A percentile compares a stretch with the other conserved stretches of the same genome.
These are phyloP conservation scores for Protobothrops flavoviridis DNA, from an alignment of 2,113 vertebrate species.

Conservation along the genomic window DNA sequence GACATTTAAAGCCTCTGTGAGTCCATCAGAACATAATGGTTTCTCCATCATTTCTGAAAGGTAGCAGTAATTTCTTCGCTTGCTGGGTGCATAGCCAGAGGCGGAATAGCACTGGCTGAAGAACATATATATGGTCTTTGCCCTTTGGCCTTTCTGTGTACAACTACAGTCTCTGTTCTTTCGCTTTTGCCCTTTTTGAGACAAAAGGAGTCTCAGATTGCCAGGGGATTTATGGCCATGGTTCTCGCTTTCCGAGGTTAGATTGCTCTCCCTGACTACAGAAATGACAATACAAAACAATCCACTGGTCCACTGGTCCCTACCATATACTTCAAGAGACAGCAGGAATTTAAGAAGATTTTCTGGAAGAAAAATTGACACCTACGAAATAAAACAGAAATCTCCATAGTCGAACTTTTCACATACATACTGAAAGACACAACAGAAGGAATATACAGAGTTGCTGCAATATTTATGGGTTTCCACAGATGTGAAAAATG, in stretches of 20 bases:
- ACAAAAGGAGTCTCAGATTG: not conserved
- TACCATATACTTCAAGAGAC: not conserved
- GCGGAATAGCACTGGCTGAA: not conserved
- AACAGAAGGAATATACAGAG: not conserved
- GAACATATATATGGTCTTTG: not conserved
- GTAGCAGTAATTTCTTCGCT: not conserved
- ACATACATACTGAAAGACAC: not conserved
- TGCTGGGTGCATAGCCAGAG: not conserved
- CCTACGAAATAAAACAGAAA: not conserved
- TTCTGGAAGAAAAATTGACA: not conserved
- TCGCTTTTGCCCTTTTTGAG: not conserved
- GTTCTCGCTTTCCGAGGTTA: not conserved
- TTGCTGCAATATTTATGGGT: not conserved
- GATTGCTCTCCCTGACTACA: not conserved
- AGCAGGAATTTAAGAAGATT: not conserved
- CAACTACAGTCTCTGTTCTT: not conserved
- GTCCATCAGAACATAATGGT: not conserved
- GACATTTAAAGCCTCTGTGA: not conserved
- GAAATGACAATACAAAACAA: not conserved
- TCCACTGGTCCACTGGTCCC: not conserved
- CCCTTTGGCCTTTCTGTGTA: not conserved
- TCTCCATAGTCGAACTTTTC: not conserved
- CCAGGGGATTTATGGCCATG: not conserved
- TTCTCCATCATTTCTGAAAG: not conserved
- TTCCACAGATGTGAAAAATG: not conserved